Evolutionary conservation across 2,888 invertebrate species (phyloP).

Genomic region (Hypomecis punctinalis): DNA sequence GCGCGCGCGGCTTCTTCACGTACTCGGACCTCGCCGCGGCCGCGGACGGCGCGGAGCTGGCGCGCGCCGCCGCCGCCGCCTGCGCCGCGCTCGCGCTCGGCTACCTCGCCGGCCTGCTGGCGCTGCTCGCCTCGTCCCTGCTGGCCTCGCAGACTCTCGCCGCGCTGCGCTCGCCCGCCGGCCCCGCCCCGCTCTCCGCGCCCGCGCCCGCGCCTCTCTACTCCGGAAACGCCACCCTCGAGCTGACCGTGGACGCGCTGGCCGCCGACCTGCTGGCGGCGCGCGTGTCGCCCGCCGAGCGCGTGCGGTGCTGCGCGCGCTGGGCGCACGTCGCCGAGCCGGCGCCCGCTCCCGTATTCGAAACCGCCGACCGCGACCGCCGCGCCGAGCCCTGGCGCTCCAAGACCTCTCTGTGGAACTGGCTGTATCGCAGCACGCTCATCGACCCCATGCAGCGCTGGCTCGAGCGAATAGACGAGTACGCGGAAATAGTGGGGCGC

Average conservation of each 20-base stretch:
- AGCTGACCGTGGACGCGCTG: conserved; percentile 34
- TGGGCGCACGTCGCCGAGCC: conserved; percentile 56
- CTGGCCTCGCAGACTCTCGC: conserved; percentile 47
- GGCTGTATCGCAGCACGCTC: conserved; percentile 71
- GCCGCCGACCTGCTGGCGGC: conserved; percentile 40
- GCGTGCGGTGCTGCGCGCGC: conserved; percentile 61
- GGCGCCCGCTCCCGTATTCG: conserved; percentile 41
- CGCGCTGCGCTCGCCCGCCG: conserved; percentile 50
- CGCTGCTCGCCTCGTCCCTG: conserved; percentile 58
- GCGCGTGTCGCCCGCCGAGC: conserved; percentile 37
- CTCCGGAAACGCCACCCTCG: conserved; percentile 48
- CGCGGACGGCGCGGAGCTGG: conserved; percentile 63
- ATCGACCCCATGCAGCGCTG: conserved; percentile 72
- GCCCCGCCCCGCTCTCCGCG: conserved; percentile 19
- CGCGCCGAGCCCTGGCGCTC: conserved; percentile 62
- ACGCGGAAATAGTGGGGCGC: conserved; percentile 49
- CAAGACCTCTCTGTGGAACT: conserved; percentile 60
- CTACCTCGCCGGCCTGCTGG: conserved; percentile 47
- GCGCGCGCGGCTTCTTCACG: conserved; percentile 91
- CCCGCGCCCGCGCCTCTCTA: conserved; percentile 34
- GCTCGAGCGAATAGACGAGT: conserved; percentile 66
- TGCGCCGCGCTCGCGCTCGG: conserved; percentile 48
- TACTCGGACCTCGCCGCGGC: conserved; percentile 90
- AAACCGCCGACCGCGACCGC: conserved; percentile 39
- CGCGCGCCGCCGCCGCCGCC: conserved; percentile 43